phyloP scores from a whole-genome alignment of 2,888 invertebrate genomes.

The Hoplodrina ambigua region DNA sequence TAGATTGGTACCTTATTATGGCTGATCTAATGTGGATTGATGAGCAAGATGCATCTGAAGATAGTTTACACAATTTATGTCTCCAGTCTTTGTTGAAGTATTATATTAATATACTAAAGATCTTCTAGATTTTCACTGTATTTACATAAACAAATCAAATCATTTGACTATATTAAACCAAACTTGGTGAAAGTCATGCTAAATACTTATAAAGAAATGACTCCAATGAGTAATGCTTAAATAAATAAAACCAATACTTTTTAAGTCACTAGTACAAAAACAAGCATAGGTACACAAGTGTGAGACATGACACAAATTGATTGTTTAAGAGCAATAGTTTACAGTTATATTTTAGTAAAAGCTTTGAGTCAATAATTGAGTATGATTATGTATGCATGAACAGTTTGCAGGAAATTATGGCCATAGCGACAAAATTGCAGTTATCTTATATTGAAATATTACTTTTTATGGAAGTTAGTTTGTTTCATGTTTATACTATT shows the following conservation, averaged over 20 bases:
- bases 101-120: background rate
- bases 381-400: conserved; percentile 31
- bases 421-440: background rate
- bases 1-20: conserved; percentile 19
- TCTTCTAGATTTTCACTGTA: background rate
- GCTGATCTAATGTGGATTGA: conserved; percentile 11
- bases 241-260: conserved; percentile 19
- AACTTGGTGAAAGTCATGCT: conserved; percentile 13
- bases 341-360: conserved; percentile 31
- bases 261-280: conserved; percentile 5
- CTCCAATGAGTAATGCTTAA: conserved; percentile 19
- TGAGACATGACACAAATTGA: conserved; percentile 12
- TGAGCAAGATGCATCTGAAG: background rate
- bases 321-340: conserved; percentile 32
- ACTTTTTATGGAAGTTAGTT: background rate
- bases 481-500: background rate
- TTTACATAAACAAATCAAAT: background rate
- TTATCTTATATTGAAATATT: background rate
- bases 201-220: background rate
- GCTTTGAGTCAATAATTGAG: conserved; percentile 38
- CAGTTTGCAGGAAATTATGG: conserved; percentile 9
- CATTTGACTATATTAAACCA: background rate
- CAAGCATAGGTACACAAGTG: background rate
- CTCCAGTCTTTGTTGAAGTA: background rate
- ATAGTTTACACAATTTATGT: conserved; percentile 1